These are phyloP conservation scores for Verasper variegatus DNA, from an alignment of 2,113 vertebrate species.

Conservation along the genomic window DNA sequence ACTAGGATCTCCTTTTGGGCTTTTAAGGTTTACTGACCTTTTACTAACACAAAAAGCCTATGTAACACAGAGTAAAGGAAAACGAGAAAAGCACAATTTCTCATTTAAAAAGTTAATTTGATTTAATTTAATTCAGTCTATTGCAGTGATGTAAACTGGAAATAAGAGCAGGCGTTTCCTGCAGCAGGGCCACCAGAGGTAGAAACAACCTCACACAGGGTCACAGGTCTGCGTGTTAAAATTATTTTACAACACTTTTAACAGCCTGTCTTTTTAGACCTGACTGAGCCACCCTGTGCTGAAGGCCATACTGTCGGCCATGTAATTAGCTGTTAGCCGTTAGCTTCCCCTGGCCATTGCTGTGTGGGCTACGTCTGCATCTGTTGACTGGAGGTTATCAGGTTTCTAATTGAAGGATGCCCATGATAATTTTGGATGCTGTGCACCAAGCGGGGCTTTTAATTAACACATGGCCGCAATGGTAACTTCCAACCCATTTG, in stretches of 20 bases:
- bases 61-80: not conserved
- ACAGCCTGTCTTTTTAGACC: slow-evolving; percentile 31
- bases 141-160: not conserved
- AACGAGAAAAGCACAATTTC: not conserved
- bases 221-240: slow-evolving; percentile 39
- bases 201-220: slow-evolving; percentile 32
- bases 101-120: not conserved
- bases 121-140: not conserved
- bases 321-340: slow-evolving; percentile 49
- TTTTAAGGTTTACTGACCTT: too few species aligned
- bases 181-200: not conserved
- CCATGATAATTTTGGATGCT: slow-evolving; percentile 69
- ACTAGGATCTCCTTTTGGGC: too few species aligned
- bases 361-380: slow-evolving; percentile 55
- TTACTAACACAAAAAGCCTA: too few species aligned
- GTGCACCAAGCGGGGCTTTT: slow-evolving; percentile 63
- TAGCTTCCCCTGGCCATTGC: slow-evolving; percentile 42
- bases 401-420: slow-evolving; percentile 75
- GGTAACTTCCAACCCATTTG: slow-evolving; percentile 60
- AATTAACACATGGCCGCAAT: slow-evolving; percentile 69
- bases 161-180: not conserved
- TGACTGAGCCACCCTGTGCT: slow-evolving; percentile 1
- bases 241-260: slow-evolving; percentile 49
- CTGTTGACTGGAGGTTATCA: slow-evolving; percentile 68
- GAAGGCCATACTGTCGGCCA: slow-evolving; percentile 18